A percentile compares a stretch with the other conserved stretches of the same genome.
phyloP scores from a whole-genome alignment of 92 coral and sea anemone genomes.

The Umimayanthus kanabou region DNA sequence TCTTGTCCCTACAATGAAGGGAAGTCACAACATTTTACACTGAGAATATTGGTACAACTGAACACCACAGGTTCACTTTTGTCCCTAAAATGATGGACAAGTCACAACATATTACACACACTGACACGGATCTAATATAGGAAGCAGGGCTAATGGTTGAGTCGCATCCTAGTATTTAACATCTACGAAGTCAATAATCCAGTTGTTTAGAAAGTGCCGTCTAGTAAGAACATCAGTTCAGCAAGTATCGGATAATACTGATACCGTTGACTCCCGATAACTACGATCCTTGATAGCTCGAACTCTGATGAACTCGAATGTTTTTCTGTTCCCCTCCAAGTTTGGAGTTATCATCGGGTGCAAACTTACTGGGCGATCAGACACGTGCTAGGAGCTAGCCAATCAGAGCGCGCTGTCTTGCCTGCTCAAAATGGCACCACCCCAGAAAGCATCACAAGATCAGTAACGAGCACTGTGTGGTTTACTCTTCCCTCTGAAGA shows the following conservation, averaged over 20 bases:
- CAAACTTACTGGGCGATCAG: no score
- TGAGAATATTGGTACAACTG: slow-evolving; percentile 75
- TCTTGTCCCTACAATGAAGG: slow-evolving; percentile 30
- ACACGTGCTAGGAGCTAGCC: no score
- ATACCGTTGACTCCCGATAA: background rate
- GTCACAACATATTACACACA: slow-evolving; percentile 30
- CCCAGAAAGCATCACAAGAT: no score
- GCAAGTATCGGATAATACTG: background rate
- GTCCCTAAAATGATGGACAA: background rate
- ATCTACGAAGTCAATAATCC: no score
- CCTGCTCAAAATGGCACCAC: no score
- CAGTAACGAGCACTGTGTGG: no score
- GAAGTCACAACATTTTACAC: slow-evolving; percentile 38
- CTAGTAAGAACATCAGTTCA: background rate
- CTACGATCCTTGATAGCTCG: no score
- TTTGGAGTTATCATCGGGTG: background rate
- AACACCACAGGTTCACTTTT: slow-evolving; percentile 66
- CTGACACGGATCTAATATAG: background rate
- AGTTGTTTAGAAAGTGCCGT: background rate
- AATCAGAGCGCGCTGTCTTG: no score
- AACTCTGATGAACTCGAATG: no score
- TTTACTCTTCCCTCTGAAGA: no score
- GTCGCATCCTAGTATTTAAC: background rate
- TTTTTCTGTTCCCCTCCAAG: background rate
- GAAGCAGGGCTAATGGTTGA: background rate